phyloP scores from a whole-genome alignment of 1,140 invertebrate species.

The Homalodisca vitripennis region DNA sequence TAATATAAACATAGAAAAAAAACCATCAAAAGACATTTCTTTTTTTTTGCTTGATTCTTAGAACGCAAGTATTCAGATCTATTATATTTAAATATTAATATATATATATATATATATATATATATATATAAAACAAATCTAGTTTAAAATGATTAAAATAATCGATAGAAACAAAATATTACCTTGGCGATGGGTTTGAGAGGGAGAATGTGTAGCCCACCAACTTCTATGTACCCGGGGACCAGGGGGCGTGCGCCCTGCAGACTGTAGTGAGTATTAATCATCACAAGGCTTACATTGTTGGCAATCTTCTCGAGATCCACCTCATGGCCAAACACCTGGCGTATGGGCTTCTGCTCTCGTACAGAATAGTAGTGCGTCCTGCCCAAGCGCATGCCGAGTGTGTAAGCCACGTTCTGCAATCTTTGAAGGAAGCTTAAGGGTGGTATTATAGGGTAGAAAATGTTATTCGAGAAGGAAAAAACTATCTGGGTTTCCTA shows the following conservation, averaged over 20 bases:
- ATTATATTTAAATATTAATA: too few species aligned
- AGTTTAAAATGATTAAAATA: too few species aligned
- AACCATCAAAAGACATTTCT: too few species aligned
- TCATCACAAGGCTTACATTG: constrained; percentile 40
- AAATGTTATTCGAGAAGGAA: constrained; percentile 31
- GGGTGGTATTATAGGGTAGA: constrained; percentile 23
- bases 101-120: too few species aligned
- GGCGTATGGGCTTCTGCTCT: background rate
- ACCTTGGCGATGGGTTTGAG: background rate
- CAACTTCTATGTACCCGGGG: constrained; percentile 63
- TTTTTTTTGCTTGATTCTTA: too few species aligned
- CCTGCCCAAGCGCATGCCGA: background rate
- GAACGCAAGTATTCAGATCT: too few species aligned
- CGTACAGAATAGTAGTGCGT: background rate
- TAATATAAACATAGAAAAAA: too few species aligned
- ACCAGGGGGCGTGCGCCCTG: constrained; percentile 49
- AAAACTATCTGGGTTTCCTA: constrained; percentile 31
- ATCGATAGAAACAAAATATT: too few species aligned
- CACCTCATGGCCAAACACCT: constrained; percentile 40
- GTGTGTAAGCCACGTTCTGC: background rate
- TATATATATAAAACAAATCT: too few species aligned
- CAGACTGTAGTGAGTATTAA: background rate
- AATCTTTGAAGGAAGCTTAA: constrained; percentile 31
- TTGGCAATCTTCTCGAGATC: constrained; percentile 23
- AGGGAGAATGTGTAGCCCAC: constrained; percentile 50